Percentiles rank a stretch among this genome's conserved stretches.
Evolutionary conservation across 2,888 invertebrate genomes (phyloP).

Genomic region (Xestia ashworthii): DNA sequence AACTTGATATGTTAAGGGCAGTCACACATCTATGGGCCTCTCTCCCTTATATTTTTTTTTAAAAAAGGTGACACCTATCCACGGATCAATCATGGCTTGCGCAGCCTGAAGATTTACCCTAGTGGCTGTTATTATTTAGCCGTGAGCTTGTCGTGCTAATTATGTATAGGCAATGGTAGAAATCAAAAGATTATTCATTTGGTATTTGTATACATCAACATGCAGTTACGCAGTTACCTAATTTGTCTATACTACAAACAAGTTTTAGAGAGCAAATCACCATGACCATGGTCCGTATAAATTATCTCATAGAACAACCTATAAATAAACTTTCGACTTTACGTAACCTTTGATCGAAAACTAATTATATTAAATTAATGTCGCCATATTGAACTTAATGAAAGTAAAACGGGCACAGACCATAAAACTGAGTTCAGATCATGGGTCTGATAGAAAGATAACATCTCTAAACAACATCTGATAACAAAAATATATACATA

Average conservation of each 20-base stretch:
- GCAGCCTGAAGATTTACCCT: neutral
- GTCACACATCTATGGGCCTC: too few relatives aligned
- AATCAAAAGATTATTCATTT: neutral
- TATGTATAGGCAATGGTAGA: neutral
- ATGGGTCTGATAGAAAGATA: neutral
- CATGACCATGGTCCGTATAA: constrained; percentile 10
- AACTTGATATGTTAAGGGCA: too few relatives aligned
- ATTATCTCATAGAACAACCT: neutral
- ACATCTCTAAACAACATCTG: neutral
- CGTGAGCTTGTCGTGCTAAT: neutral
- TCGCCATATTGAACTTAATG: constrained; percentile 22
- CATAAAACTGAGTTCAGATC: neutral
- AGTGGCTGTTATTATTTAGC: neutral
- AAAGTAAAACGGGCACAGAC: neutral
- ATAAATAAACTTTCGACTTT: constrained; percentile 49
- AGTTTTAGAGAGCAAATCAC: constrained; percentile 13
- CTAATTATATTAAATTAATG: constrained; percentile 22
- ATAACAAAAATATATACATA: too few relatives aligned
- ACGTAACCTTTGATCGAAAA: constrained; percentile 31
- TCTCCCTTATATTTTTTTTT: too few relatives aligned
- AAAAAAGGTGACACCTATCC: neutral
- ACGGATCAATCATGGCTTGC: neutral
- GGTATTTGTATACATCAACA: neutral
- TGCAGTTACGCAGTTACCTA: neutral
- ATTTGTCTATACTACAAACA: neutral